A percentile compares a stretch with the other conserved stretches of the same genome.
Conservation (phyloP, 2,113 vertebrate species). For the Mugil cephalus region DNA sequence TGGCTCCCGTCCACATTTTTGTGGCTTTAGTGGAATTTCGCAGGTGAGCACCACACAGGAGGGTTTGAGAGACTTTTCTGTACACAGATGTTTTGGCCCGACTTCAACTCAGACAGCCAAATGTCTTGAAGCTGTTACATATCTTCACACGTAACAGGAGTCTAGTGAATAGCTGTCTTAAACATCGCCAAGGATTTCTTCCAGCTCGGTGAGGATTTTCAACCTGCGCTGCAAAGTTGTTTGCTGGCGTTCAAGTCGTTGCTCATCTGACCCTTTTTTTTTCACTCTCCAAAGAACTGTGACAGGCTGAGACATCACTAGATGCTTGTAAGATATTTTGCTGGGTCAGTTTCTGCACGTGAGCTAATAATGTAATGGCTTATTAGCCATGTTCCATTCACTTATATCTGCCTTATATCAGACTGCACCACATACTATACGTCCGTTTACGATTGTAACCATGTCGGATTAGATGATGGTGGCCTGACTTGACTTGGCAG, state of each 20-base stretch:
- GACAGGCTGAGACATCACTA: no score
- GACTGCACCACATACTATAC: no score
- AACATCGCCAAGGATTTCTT: conserved; percentile 30
- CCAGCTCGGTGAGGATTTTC: conserved; percentile 36
- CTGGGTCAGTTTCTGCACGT: no score
- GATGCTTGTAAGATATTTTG: no score
- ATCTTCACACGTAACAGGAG: conserved; percentile 22
- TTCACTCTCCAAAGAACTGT: no score
- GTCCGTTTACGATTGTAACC: no score
- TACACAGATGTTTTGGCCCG: conserved; percentile 54
- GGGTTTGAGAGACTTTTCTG: conserved; percentile 36
- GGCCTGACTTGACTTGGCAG: no score
- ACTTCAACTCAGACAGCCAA: conserved; percentile 36
- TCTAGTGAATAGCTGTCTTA: conserved; percentile 12
- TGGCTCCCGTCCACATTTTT: conserved; percentile 54
- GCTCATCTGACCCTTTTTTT: not conserved
- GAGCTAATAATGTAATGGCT: no score
- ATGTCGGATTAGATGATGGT: no score
- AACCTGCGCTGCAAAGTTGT: conserved; percentile 30
- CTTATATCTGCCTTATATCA: no score
- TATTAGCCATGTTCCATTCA: no score
- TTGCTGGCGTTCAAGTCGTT: conserved; percentile 19
- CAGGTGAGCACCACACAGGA: conserved; percentile 64
- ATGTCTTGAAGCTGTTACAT: conserved; percentile 38
- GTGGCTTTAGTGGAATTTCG: conserved; percentile 69